phyloP scores from a whole-genome alignment of 2,888 invertebrate species.

The Cataglyphis albicans region DNA sequence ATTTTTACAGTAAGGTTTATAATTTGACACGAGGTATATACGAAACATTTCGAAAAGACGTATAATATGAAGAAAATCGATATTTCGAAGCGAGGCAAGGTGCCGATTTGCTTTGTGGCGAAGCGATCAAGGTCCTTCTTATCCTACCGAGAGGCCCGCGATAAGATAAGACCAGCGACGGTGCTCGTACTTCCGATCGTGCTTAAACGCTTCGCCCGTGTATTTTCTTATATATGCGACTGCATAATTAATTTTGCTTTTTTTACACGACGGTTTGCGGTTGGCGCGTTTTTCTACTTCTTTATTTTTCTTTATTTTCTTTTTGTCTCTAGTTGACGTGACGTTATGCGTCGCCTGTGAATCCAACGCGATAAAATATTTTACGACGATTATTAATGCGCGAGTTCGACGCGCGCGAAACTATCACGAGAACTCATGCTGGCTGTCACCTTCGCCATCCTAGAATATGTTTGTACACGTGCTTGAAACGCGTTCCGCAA shows the following conservation, averaged over 20 bases:
- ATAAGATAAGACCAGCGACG: constrained; percentile 83
- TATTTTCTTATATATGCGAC: constrained; percentile 30
- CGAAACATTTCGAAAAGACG: not conserved
- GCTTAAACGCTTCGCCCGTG: constrained; percentile 63
- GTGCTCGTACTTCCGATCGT: constrained; percentile 79
- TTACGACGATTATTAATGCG: not conserved
- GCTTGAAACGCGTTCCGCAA: constrained; percentile 8
- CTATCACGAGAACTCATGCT: not conserved
- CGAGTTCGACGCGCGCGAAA: not conserved
- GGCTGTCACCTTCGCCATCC: constrained; percentile 10
- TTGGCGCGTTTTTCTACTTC: not conserved
- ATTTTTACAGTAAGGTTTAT: not conserved
- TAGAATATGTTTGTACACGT: constrained; percentile 28
- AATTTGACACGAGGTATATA: not conserved
- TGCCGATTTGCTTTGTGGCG: constrained; percentile 78
- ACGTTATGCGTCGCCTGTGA: not conserved
- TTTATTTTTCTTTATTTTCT: not conserved
- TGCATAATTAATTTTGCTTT: constrained; percentile 21
- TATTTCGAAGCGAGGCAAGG: constrained; percentile 62
- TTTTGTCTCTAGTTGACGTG: not conserved
- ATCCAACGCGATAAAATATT: constrained; percentile 33
- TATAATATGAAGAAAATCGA: constrained; percentile 33
- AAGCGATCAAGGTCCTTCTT: constrained; percentile 84
- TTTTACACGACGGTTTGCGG: not conserved
- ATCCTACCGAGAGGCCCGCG: constrained; percentile 81